phyloP scores from a whole-genome alignment of 2,888 invertebrate genomes.

The Pseudococcus viburni region DNA sequence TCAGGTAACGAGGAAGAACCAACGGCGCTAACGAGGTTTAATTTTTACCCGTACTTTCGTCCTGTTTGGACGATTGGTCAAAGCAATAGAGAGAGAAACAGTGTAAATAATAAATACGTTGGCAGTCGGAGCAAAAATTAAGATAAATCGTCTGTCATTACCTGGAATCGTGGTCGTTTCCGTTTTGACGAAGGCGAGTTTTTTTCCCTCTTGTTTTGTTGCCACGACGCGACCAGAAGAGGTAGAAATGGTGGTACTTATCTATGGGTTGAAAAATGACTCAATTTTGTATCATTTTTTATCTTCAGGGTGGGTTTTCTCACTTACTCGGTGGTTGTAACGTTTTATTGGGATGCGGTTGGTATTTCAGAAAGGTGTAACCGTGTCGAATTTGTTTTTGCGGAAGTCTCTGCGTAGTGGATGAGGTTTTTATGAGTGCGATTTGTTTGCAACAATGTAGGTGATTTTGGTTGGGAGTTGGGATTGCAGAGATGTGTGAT shows the following conservation, averaged over 20 bases:
- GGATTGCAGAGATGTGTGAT: too few species aligned
- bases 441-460: too few species aligned
- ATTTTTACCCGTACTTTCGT: not conserved
- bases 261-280: slow-evolving; percentile 8
- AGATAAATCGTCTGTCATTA: slow-evolving; percentile 24
- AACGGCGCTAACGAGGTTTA: not conserved
- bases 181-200: not conserved
- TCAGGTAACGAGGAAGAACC: not conserved
- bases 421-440: too few species aligned
- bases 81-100: not conserved
- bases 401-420: not conserved
- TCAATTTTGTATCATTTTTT: slow-evolving; percentile 16
- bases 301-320: not conserved
- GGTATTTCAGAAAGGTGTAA: not conserved
- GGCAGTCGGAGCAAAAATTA: slow-evolving; percentile 11
- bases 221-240: not conserved
- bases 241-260: not conserved
- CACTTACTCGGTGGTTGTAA: not conserved
- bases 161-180: slow-evolving; percentile 20
- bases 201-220: not conserved
- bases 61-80: not conserved
- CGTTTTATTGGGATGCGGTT: too few species aligned
- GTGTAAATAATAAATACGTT: slow-evolving; percentile 36
- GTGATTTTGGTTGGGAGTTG: too few species aligned
- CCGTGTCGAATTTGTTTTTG: not conserved